Evolutionary conservation across 2,888 invertebrate genomes (phyloP).

Genomic region (Encarsia formosa): DNA sequence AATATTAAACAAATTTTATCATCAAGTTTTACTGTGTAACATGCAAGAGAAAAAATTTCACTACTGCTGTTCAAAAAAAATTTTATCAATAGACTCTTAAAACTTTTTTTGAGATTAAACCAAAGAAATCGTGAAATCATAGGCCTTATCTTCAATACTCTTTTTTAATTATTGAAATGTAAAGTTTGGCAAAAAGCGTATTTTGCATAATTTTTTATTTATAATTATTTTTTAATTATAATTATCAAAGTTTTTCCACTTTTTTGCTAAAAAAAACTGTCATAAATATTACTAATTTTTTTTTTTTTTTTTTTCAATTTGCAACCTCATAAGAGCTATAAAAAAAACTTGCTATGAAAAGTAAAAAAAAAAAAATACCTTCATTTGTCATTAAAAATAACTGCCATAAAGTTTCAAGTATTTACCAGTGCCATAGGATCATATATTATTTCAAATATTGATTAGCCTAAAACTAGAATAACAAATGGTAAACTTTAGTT

Average conservation of each 20-base stretch:
- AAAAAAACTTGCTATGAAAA: too few species aligned
- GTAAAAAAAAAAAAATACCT: too few species aligned
- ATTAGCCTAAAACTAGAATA: conserved; percentile 9
- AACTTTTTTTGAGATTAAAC: conserved; percentile 36
- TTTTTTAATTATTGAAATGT: conserved; percentile 12
- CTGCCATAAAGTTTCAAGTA: conserved; percentile 17
- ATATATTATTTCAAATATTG: conserved; percentile 8
- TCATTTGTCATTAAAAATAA: conserved; percentile 2
- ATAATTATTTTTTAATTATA: conserved; percentile 8
- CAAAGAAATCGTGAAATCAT: conserved; percentile 28
- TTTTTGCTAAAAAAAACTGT: conserved; percentile 22
- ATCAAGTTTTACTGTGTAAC: conserved; percentile 1
- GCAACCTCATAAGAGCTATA: too few species aligned
- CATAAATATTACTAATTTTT: too few species aligned
- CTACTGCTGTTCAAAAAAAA: conserved; percentile 12
- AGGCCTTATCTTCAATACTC: conserved; percentile 25
- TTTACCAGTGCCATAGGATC: conserved; percentile 16
- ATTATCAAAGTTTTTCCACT: conserved; percentile 28
- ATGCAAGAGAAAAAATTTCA: conserved; percentile 13
- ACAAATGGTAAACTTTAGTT: too few species aligned
- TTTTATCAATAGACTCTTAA: conserved; percentile 23
- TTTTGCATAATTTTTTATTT: conserved; percentile 7
- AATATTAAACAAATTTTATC: too few species aligned
- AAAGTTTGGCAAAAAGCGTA: background rate
- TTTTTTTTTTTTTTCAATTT: too few species aligned